Evolutionary conservation across 2,797 vertebrate genomes (phyloP), one percentile per base, ranked within the genome.

Genomic region (Loris lydekkerianus): DNA sequence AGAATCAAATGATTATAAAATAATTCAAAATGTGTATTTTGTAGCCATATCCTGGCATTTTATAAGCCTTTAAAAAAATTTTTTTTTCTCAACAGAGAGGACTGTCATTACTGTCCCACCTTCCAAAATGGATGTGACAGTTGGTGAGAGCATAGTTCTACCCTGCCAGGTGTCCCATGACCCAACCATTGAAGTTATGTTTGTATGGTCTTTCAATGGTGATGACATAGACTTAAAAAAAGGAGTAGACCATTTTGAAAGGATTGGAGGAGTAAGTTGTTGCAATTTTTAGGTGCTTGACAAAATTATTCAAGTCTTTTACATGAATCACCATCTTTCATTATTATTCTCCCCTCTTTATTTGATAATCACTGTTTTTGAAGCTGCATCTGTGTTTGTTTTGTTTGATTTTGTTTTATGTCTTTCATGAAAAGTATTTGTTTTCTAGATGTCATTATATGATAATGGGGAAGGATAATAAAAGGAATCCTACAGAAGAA

Each of bases 101-200:
- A 99, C 99, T 29, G 97, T 98, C 76, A 99, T 99, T 93, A 98
- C 97, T 0, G 93, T 99, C 43, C 98, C 99, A 5, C 99, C 99
- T 21, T 96, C 98, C 69, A 99, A 98, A 96, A 98, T 99, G 97
- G 99, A 99, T 25, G 99, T 98, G 70, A 99, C 98, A 0, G 99
- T 99, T 73, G 99, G 99, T 1, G 99, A 99, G 98, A 99, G 99
- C 93, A 98, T 99, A 0, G 99, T 99, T 86, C 95, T 99, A 72
- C 99, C 99, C 0, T 99, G 99, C 85, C 99, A 99, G 96, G 99
- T 99, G 87, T 99, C 98, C 89, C 98, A 98, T 0, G 99, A 99
- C 96, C 98, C 98, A 2, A 98, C 99, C 1, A 78, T 99, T 87
- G 98, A 97, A 7, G 98, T 99, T n/a, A 2, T 46, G 1, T 99